A percentile compares a stretch with the other conserved stretches of the same genome.
Conservation (phyloP, 1,140 invertebrate species). For the Chymomyza costata region DNA sequence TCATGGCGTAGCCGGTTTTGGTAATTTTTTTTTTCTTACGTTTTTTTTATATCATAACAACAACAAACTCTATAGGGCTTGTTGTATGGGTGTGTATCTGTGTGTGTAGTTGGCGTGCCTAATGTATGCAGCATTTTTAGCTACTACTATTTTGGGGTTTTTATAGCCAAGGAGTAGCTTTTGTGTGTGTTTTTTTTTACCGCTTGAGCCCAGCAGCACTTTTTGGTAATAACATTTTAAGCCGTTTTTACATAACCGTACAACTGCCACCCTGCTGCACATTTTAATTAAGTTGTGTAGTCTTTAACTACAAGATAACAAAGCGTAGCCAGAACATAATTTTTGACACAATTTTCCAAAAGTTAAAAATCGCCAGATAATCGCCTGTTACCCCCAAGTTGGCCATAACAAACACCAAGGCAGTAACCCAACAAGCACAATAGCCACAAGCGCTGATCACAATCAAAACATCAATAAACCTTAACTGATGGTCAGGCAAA, state of each 20-base stretch:
- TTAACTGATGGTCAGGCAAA: constrained; percentile 57
- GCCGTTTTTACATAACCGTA: too few species aligned
- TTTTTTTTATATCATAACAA: constrained; percentile 28
- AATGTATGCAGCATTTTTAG: too few species aligned
- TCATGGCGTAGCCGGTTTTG: constrained; percentile 64
- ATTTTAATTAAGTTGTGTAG: constrained; percentile 64
- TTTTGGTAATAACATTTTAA: too few species aligned
- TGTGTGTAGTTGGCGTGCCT: not conserved
- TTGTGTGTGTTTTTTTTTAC: constrained; percentile 4
- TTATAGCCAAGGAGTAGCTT: not conserved
- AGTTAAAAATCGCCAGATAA: constrained; percentile 57
- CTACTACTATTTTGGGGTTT: too few species aligned
- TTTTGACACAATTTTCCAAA: constrained; percentile 64
- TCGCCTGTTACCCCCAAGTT: constrained; percentile 26
- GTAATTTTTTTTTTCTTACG: constrained; percentile 24
- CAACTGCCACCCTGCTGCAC: constrained; percentile 28
- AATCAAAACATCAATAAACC: constrained; percentile 75
- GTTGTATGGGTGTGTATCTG: constrained; percentile 11
- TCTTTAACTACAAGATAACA: constrained; percentile 16
- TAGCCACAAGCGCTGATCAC: constrained; percentile 61
- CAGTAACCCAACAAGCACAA: constrained; percentile 26
- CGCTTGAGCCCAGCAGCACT: constrained; percentile 23
- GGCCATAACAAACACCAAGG: constrained; percentile 56
- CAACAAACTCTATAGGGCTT: constrained; percentile 6
- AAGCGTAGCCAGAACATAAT: constrained; percentile 58